phyloP scores from a whole-genome alignment of 2,888 invertebrate genomes.

The Sminthurinus aureus region DNA sequence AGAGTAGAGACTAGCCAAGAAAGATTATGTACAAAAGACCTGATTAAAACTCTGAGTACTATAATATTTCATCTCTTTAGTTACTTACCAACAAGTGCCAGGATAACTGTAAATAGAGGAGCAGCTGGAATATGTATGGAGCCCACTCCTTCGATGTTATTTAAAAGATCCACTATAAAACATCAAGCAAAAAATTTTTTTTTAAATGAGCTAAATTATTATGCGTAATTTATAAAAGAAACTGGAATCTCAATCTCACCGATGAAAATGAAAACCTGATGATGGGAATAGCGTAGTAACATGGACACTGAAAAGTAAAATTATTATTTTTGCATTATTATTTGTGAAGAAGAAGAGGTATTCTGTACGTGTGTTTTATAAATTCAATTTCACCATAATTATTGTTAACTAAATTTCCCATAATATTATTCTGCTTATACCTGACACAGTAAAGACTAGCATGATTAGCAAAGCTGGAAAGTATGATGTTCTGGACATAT shows the following conservation, averaged over 20 bases:
- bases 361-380: slow-evolving; percentile 3
- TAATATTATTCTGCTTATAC: not conserved
- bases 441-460: slow-evolving; percentile 77
- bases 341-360: not conserved
- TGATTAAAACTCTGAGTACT: too few species aligned
- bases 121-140: slow-evolving; percentile 97
- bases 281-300: slow-evolving; percentile 97
- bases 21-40: too few species aligned
- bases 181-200: not conserved
- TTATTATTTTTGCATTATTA: too few species aligned
- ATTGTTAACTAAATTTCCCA: not conserved
- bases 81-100: slow-evolving; percentile 94
- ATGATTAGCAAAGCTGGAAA: slow-evolving; percentile 96
- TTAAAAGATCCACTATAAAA: slow-evolving; percentile 89
- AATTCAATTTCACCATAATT: slow-evolving; percentile 51
- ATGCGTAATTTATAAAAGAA: not conserved
- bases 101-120: slow-evolving; percentile 93
- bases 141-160: slow-evolving; percentile 75
- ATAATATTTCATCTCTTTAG: not conserved
- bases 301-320: slow-evolving; percentile 98
- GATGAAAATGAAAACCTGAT: slow-evolving; percentile 99
- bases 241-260: slow-evolving; percentile 71
- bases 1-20: too few species aligned
- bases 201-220: not conserved
- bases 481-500: slow-evolving; percentile 95